A percentile compares a stretch with the other conserved stretches of the same genome.
Conservation (phyloP, 2,797 vertebrate genomes). For the Hydrolagus colliei region DNA sequence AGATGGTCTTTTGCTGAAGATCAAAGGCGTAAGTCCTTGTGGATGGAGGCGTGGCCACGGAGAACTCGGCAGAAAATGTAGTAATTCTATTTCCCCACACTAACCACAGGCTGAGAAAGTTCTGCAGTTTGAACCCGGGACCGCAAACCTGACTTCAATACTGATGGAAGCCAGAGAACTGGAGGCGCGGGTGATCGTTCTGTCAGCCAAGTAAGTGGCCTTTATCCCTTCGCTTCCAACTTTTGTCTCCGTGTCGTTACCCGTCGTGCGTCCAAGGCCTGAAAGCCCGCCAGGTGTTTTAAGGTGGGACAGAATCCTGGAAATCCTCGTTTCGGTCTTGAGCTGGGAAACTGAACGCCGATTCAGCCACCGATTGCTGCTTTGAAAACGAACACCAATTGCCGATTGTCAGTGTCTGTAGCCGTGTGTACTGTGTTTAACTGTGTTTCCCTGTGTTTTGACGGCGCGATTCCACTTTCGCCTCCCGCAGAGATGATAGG, state of each 20-base stretch:
- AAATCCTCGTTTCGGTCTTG: too few relatives aligned
- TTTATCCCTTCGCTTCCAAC: background rate
- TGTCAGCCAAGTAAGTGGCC: slow-evolving; percentile 80
- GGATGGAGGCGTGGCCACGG: background rate
- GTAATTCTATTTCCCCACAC: slow-evolving; percentile 67
- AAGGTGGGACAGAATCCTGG: too few relatives aligned
- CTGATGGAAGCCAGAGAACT: slow-evolving; percentile 94
- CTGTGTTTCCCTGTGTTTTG: too few relatives aligned
- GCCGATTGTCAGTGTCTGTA: too few relatives aligned
- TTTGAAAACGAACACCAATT: too few relatives aligned
- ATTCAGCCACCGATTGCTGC: too few relatives aligned
- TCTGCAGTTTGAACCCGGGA: slow-evolving; percentile 95
- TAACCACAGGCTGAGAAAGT: slow-evolving; percentile 96
- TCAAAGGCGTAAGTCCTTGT: slow-evolving; percentile 11
- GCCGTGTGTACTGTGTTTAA: too few relatives aligned
- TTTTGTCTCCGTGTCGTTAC: background rate
- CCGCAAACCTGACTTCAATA: slow-evolving; percentile 92
- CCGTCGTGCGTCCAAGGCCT: too few relatives aligned
- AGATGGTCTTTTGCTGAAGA: slow-evolving; percentile 30
- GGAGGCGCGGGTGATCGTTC: slow-evolving; percentile 95
- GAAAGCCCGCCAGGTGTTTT: too few relatives aligned
- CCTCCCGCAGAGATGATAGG: too few relatives aligned
- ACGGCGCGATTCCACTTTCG: too few relatives aligned
- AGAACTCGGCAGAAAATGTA: slow-evolving; percentile 35
- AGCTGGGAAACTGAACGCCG: too few relatives aligned